Conservation (phyloP, 2,888 invertebrate genomes). For the Incurvaria masculella region DNA sequence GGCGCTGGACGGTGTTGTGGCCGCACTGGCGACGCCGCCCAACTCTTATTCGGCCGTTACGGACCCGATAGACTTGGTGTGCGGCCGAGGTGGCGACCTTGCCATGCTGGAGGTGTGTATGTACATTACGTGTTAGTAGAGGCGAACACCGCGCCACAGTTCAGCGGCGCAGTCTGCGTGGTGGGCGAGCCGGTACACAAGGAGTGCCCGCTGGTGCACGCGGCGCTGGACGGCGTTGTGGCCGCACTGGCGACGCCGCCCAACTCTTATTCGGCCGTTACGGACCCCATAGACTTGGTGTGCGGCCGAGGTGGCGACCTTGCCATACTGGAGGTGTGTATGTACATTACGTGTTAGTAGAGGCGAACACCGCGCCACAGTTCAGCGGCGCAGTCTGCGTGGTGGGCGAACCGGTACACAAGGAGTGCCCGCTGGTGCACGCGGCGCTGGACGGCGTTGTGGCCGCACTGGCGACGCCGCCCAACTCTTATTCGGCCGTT, state of each 20-base stretch:
- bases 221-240: slow-evolving; percentile 44
- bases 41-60: slow-evolving; percentile 77
- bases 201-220: slow-evolving; percentile 41
- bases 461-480: slow-evolving; percentile 65
- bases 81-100: slow-evolving; percentile 73
- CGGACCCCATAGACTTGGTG: slow-evolving; percentile 77
- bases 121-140: too few relatives aligned
- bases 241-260: slow-evolving; percentile 68
- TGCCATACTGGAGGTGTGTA: slow-evolving; percentile 71
- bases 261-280: slow-evolving; percentile 76
- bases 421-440: slow-evolving; percentile 44
- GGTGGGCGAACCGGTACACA: slow-evolving; percentile 52
- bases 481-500: slow-evolving; percentile 78
- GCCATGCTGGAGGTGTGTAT: slow-evolving; percentile 74
- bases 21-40: slow-evolving; percentile 67
- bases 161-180: slow-evolving; percentile 37
- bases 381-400: slow-evolving; percentile 37
- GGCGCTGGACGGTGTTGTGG: slow-evolving; percentile 46
- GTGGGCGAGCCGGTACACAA: slow-evolving; percentile 54
- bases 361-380: slow-evolving; percentile 35
- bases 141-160: slow-evolving; percentile 33
- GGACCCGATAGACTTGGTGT: slow-evolving; percentile 79
- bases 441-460: slow-evolving; percentile 46
- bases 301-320: slow-evolving; percentile 76
- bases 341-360: too few relatives aligned